phyloP scores from a whole-genome alignment of 1,140 invertebrate species.

The Pseudomyrmex gracilis region DNA sequence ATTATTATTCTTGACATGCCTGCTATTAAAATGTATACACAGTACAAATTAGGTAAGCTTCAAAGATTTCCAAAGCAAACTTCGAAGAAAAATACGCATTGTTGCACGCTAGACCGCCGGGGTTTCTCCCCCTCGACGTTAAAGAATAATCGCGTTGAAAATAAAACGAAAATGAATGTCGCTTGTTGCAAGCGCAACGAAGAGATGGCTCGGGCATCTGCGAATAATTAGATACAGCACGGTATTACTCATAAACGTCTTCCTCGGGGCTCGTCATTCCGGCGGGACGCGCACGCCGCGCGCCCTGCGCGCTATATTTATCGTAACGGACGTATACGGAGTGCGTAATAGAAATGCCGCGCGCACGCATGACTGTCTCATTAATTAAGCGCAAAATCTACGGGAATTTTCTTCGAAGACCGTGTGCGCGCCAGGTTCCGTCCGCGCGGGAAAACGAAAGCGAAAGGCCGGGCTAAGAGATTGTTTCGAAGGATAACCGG shows the following conservation, averaged over 20 bases:
- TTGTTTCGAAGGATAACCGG: constrained; percentile 66
- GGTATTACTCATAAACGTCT: constrained; percentile 24
- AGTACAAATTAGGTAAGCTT: background rate
- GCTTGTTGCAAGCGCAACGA: background rate
- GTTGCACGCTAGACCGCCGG: background rate
- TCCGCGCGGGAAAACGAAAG: constrained; percentile 46
- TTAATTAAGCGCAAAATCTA: constrained; percentile 55
- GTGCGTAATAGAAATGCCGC: constrained; percentile 34
- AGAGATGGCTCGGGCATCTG: constrained; percentile 50
- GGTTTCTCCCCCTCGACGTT: background rate
- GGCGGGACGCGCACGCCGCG: constrained; percentile 9
- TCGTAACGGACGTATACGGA: constrained; percentile 6
- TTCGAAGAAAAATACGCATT: constrained; percentile 2
- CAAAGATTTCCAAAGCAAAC: background rate
- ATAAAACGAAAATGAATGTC: background rate
- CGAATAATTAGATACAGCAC: constrained; percentile 53
- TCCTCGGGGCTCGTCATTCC: constrained; percentile 37
- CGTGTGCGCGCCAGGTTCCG: background rate
- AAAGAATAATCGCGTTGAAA: constrained; percentile 19
- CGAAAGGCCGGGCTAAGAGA: constrained; percentile 68
- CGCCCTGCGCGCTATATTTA: constrained; percentile 42
- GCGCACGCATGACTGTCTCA: constrained; percentile 9
- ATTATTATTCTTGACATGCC: background rate
- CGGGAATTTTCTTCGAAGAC: constrained; percentile 3
- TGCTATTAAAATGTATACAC: background rate